phyloP scores from a whole-genome alignment of 2,113 vertebrate species.

The Centropristis striata region DNA sequence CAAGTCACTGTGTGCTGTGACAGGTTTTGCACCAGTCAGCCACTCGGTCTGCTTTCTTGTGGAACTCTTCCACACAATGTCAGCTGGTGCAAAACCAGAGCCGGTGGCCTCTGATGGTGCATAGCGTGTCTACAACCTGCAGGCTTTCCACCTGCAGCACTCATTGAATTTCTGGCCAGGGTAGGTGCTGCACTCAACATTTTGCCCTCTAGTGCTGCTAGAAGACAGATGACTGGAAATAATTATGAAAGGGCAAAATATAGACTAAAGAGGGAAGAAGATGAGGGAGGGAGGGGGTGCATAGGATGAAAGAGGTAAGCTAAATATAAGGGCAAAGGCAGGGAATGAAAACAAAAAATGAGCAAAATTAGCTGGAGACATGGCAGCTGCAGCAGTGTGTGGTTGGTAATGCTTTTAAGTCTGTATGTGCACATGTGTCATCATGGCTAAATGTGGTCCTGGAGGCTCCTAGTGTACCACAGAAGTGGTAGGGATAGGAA shows the following conservation, averaged over 20 bases:
- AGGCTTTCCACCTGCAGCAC: not conserved
- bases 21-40: constrained; percentile 9
- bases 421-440: too few species aligned
- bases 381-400: not conserved
- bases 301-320: not conserved
- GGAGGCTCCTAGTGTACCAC: too few species aligned
- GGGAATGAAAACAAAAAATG: not conserved
- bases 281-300: not conserved
- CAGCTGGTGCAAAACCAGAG: constrained; percentile 3
- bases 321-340: not conserved
- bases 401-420: too few species aligned
- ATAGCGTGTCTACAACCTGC: constrained; percentile 1
- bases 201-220: not conserved
- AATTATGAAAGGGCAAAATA: constrained; percentile 1
- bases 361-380: constrained; percentile 19
- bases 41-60: constrained; percentile 4
- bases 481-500: too few species aligned
- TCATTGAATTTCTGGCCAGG: constrained; percentile 37
- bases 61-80: constrained; percentile 4
- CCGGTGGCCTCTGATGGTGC: not conserved
- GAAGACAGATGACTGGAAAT: constrained; percentile 22
- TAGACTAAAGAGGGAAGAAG: constrained; percentile 11
- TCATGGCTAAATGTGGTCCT: too few species aligned
- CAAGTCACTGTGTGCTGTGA: not conserved
- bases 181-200: constrained; percentile 20